phyloP scores from a whole-genome alignment of 2,888 invertebrate species.

The Antitype chi region DNA sequence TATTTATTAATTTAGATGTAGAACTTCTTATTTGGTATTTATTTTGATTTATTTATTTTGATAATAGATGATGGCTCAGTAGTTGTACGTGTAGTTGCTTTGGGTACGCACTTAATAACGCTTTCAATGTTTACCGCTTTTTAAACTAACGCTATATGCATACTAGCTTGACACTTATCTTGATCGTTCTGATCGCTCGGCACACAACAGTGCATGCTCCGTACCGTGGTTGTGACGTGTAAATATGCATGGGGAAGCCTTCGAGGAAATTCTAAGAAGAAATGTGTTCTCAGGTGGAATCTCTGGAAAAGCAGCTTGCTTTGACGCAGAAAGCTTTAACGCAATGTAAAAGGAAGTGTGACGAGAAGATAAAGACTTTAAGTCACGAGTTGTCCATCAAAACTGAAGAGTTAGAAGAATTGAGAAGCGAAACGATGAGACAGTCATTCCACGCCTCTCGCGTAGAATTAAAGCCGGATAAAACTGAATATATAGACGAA shows the following conservation, averaged over 20 bases:
- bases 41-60: slow-evolving; percentile 31
- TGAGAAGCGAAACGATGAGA: slow-evolving; percentile 86
- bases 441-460: slow-evolving; percentile 86
- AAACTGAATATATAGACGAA: slow-evolving; percentile 87
- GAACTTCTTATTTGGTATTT: slow-evolving; percentile 27
- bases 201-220: slow-evolving; percentile 81
- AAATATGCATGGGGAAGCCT: slow-evolving; percentile 84
- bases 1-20: slow-evolving; percentile 22
- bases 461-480: slow-evolving; percentile 86
- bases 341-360: slow-evolving; percentile 89
- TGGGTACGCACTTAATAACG: slow-evolving; percentile 69
- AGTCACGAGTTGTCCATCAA: slow-evolving; percentile 91
- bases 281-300: slow-evolving; percentile 90
- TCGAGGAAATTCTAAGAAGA: slow-evolving; percentile 83
- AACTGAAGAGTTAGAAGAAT: slow-evolving; percentile 88
- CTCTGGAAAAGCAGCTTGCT: slow-evolving; percentile 90
- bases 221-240: slow-evolving; percentile 76
- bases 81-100: slow-evolving; percentile 70
- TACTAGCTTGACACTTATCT: slow-evolving; percentile 72
- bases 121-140: slow-evolving; percentile 73
- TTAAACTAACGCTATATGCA: slow-evolving; percentile 71
- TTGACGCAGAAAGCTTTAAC: slow-evolving; percentile 90
- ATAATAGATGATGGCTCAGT: slow-evolving; percentile 44
- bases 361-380: slow-evolving; percentile 90
- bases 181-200: slow-evolving; percentile 69